phyloP scores from a whole-genome alignment of 1,140 invertebrate genomes.

The Acromyrmex echinatior region DNA sequence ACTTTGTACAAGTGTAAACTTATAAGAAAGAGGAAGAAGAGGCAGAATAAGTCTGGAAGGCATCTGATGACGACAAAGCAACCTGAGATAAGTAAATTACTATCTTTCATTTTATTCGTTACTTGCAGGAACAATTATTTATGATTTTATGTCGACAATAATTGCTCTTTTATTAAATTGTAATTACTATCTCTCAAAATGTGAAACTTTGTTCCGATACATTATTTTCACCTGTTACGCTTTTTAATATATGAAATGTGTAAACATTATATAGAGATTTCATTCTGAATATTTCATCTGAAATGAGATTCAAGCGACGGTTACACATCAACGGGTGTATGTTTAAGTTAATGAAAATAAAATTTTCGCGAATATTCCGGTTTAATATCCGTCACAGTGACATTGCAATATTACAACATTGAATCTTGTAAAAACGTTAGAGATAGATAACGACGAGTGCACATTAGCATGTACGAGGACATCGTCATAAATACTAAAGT shows the following conservation, averaged over 20 bases:
- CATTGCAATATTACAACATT: conserved; percentile 61
- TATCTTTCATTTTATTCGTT: neutral
- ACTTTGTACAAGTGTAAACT: neutral
- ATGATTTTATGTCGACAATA: too few species aligned
- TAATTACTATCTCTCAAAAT: neutral
- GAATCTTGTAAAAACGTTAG: conserved; percentile 30
- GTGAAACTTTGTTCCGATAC: neutral
- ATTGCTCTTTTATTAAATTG: neutral
- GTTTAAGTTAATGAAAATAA: neutral
- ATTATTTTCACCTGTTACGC: neutral
- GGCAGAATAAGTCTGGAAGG: neutral
- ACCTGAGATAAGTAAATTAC: neutral
- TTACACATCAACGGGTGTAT: neutral
- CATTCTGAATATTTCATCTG: neutral
- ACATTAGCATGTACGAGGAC: conserved; percentile 24
- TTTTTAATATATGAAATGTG: neutral
- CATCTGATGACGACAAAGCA: neutral
- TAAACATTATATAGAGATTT: neutral
- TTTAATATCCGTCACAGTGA: conserved; percentile 23
- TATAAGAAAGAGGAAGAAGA: neutral
- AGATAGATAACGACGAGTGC: neutral
- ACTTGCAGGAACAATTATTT: neutral
- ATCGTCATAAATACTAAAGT: conserved; percentile 60
- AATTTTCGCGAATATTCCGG: neutral
- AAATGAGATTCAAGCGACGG: neutral